Evolutionary conservation across 2,113 vertebrate species (phyloP), one percentile per base, ranked within the genome.

Genomic region (Apodemus sylvaticus): DNA sequence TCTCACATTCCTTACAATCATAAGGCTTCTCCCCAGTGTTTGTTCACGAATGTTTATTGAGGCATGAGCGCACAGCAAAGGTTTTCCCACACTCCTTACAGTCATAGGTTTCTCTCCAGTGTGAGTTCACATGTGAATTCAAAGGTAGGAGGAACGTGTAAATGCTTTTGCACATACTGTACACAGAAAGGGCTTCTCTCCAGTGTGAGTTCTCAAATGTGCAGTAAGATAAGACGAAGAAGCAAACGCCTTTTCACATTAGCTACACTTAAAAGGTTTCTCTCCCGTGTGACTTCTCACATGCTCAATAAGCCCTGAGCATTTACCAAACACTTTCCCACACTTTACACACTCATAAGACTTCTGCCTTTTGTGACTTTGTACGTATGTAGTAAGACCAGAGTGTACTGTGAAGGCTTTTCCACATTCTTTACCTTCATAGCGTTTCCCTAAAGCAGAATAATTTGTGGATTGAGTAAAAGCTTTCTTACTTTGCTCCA

Each of bases 41-140:
- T 34, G 55, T 89, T 34, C 71, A 3, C 51, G 48, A 39, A 48
- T 91, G 89, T 53, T 68, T 79, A 39, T 66, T 79, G 68, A 91
- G 89, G 74, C 74, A 91, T 53, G 89, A 91, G 76, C 76, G 76
- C 34, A 78, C 89, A 68, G 76, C 76, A 48, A 91, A 97, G 31
- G 78, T 51, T 89, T 94, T 96, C n/a, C 95, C 91, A 74, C 97
- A 97, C 68, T 95, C 87, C 22, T 58, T 76, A 48, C 97, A 97
- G 12, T 91, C 55, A 31, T 93, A 96, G 19, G 93, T 39, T 90
- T 97, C 68, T 97, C 94, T 62, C 90, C 90, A 16, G 87, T 83
- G 29, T 91, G 78, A 36, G 53, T 83, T 60, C 78, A 36, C 78
- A 76, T 89, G 51, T 83, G 90, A 91, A 82, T 82, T 31, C 66